Evolutionary conservation across 2,888 invertebrate species (phyloP), one percentile per base, ranked within the genome.

Genomic region (Amiota minor): DNA sequence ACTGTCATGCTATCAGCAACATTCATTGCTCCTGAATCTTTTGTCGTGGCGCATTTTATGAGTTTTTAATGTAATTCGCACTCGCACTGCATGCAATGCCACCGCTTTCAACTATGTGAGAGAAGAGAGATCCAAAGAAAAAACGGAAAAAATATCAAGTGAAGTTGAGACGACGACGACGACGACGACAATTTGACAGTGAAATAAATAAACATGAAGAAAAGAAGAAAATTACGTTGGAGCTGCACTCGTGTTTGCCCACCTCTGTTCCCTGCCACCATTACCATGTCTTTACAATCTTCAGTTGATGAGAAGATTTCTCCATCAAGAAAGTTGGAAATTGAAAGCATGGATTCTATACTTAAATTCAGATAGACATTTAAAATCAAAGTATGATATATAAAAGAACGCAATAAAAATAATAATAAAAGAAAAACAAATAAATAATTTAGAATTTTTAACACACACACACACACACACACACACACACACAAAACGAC

Each of bases 381-480:
- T 47, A 45, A 45, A 71, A 71, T 55, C 50, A 71, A 62, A 71
- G 53, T 53, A 35, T 1, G 35, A n/a, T 35, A 35, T 35, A 64
- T 68, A 53, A 68, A 68, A 68, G 23, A 53, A 53, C 53, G 53
- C 67, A 35, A 35, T 35, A 53, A 53, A 6, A 53, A 53, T 53
- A 53, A 53, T n/a, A 12, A n/a, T 53, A 53, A 53, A 12, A n/a
- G 53, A 12, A 53, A 53, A 61, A 71, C 71, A 71, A 61, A 71
- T 71, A 71, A 71, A 71, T 71, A 71, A 71, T 71, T 71, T 64
- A 71, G 53, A 64, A 71, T 71, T 71, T 71, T 53, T 71, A 71
- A 50, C 71, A 62, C 18, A 67, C 12, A 23, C 23, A 2, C 3
- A 23, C 3, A 23, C 23, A 2, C 23, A 23, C 23, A 62, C 14